Conservation (phyloP, 2,797 vertebrate genomes). For the Enteromius afrohamiltoni region DNA sequence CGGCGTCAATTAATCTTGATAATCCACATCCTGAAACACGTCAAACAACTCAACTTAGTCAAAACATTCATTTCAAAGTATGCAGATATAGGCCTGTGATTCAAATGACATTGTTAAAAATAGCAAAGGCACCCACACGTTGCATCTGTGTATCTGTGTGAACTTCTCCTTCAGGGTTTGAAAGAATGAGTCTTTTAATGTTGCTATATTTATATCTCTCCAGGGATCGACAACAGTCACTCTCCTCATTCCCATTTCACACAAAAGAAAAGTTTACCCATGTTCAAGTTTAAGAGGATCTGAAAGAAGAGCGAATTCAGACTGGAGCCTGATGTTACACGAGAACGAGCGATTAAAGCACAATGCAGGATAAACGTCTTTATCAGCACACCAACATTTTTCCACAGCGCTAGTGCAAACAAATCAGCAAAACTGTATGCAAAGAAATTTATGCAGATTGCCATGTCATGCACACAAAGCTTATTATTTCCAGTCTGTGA, state of each 20-base stretch:
- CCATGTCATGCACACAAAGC: conserved; percentile 24
- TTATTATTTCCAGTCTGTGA: conserved; percentile 38
- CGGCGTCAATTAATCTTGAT: neutral
- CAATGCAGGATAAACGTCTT: conserved; percentile 60
- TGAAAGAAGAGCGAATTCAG: conserved; percentile 53
- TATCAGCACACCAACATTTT: conserved; percentile 52
- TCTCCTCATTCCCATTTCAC: conserved; percentile 52
- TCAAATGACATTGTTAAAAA: conserved; percentile 51
- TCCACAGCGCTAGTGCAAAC: conserved; percentile 33
- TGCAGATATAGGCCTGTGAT: conserved; percentile 45
- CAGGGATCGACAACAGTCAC: conserved; percentile 44
- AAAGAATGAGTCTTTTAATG: conserved; percentile 40
- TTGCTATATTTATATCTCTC: conserved; percentile 51
- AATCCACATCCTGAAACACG: neutral
- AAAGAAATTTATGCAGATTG: conserved; percentile 48
- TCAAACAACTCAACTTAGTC: conserved; percentile 11
- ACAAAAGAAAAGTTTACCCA: conserved; percentile 55
- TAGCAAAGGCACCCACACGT: conserved; percentile 43
- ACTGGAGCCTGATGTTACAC: conserved; percentile 45
- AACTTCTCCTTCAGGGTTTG: conserved; percentile 46
- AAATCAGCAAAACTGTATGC: conserved; percentile 36
- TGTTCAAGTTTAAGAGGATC: conserved; percentile 54
- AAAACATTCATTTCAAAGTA: conserved; percentile 60
- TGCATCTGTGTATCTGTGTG: conserved; percentile 31
- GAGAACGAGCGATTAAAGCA: conserved; percentile 59